These are phyloP conservation scores for Hirtodrosophila trivittata DNA, from an alignment of 2,888 invertebrate genomes.

Conservation along the genomic window DNA sequence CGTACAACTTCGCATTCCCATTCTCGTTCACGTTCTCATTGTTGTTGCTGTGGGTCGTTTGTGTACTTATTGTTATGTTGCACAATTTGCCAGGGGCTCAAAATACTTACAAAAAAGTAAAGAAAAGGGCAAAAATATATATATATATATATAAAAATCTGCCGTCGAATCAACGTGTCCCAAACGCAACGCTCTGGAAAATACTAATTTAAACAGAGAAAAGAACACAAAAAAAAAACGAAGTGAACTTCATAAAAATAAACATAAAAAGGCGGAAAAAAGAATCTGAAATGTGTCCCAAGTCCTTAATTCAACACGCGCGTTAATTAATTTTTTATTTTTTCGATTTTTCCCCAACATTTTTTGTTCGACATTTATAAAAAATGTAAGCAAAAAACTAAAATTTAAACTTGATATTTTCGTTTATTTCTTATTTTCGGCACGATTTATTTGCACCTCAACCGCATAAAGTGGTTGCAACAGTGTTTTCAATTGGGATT, in stretches of 20 bases:
- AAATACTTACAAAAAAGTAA: constrained; percentile 14
- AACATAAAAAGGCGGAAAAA: constrained; percentile 8
- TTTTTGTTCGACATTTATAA: background rate
- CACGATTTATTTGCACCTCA: constrained; percentile 1
- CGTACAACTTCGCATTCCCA: background rate
- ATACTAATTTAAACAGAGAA: constrained; percentile 31
- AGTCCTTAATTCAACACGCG: constrained; percentile 53
- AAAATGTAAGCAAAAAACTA: constrained; percentile 9
- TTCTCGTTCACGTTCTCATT: constrained; percentile 15
- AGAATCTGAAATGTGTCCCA: constrained; percentile 55
- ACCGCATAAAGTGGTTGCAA: too few relatives aligned
- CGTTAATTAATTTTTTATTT: constrained; percentile 60
- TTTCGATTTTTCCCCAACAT: too few relatives aligned
- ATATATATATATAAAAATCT: constrained; percentile 10
- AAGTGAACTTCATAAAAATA: background rate
- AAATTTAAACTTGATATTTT: constrained; percentile 18
- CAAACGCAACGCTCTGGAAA: constrained; percentile 22
- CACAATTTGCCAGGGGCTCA: constrained; percentile 50
- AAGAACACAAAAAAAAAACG: constrained; percentile 7
- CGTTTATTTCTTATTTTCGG: constrained; percentile 19
- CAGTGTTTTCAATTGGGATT: too few relatives aligned
- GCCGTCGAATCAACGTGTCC: constrained; percentile 24
- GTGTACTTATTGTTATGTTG: constrained; percentile 61
- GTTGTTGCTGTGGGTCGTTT: constrained; percentile 53
- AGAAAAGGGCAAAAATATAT: constrained; percentile 15